Conservation (phyloP, 2,888 invertebrate genomes). For the Syritta pipiens region DNA sequence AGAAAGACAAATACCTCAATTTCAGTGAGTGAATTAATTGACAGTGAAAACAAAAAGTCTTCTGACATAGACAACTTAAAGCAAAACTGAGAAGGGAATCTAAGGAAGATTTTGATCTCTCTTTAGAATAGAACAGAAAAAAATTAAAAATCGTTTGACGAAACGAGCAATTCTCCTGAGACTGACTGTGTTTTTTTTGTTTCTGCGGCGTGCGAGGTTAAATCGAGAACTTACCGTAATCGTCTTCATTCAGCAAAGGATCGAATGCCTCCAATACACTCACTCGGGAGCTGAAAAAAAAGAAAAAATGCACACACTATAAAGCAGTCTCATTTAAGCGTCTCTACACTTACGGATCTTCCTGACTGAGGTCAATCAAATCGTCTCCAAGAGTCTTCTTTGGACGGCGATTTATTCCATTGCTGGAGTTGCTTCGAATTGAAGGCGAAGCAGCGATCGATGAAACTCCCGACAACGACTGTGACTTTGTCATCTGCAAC, state of each 20-base stretch:
- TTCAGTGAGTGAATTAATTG: constrained; percentile 22
- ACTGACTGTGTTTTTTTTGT: not conserved
- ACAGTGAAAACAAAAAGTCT: constrained; percentile 14
- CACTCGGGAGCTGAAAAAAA: constrained; percentile 76
- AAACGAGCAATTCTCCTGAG: not conserved
- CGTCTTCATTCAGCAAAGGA: constrained; percentile 85
- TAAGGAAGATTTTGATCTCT: constrained; percentile 29
- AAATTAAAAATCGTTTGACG: constrained; percentile 45
- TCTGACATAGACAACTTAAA: constrained; percentile 35
- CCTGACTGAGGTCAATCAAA: constrained; percentile 77
- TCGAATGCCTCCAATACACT: constrained; percentile 91
- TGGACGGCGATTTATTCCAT: constrained; percentile 51
- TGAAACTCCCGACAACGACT: constrained; percentile 69
- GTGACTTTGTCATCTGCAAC: constrained; percentile 69
- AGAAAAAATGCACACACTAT: not conserved
- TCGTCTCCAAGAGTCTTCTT: constrained; percentile 72
- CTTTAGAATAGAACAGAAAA: too few species aligned
- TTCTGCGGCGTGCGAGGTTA: not conserved
- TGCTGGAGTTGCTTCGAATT: constrained; percentile 56
- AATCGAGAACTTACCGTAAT: constrained; percentile 70
- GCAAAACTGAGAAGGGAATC: constrained; percentile 25
- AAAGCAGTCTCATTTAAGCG: not conserved
- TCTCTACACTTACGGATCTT: constrained; percentile 75
- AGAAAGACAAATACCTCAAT: constrained; percentile 68
- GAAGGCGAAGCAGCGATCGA: constrained; percentile 30